These are phyloP conservation scores for Eremophila alpestris DNA, from an alignment of 2,797 vertebrate genomes.

Conservation along the genomic window DNA sequence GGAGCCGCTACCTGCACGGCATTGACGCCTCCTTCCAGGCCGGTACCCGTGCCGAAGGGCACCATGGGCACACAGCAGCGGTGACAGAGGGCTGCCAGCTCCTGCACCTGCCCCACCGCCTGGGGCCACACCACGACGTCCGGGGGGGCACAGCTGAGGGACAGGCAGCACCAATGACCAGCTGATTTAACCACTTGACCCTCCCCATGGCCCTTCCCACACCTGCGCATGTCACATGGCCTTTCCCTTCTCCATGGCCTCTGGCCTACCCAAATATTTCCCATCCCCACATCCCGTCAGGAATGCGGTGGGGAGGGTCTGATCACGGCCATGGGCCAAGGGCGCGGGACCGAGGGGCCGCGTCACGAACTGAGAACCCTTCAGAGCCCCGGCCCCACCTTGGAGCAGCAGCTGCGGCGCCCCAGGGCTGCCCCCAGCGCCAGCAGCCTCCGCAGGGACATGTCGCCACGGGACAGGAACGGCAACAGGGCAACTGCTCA, in stretches of 20 bases:
- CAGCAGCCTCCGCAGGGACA: neutral
- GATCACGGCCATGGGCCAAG: neutral
- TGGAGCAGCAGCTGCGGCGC: neutral
- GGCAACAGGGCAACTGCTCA: neutral
- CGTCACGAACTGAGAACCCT: neutral
- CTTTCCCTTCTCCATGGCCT: neutral
- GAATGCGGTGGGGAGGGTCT: rapidly evolving
- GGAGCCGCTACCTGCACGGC: conserved; percentile 80
- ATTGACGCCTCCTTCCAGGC: conserved; percentile 89
- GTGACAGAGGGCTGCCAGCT: conserved; percentile 84
- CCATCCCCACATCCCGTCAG: neutral
- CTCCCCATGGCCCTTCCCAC: neutral
- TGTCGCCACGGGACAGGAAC: neutral
- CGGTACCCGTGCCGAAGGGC: conserved; percentile 92
- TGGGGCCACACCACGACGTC: conserved; percentile 91
- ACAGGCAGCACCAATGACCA: neutral
- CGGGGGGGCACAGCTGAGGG: conserved; percentile 82
- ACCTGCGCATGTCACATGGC: rapidly evolving
- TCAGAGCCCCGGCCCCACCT: conserved; percentile 68
- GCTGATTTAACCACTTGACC: rapidly evolving
- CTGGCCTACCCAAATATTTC: neutral
- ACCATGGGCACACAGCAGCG: conserved; percentile 83
- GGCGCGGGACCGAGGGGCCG: neutral
- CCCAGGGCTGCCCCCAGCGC: neutral
- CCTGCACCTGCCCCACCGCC: conserved; percentile 87